Conservation (phyloP, 2,113 vertebrate genomes). For the Eupsittula cactorum region DNA sequence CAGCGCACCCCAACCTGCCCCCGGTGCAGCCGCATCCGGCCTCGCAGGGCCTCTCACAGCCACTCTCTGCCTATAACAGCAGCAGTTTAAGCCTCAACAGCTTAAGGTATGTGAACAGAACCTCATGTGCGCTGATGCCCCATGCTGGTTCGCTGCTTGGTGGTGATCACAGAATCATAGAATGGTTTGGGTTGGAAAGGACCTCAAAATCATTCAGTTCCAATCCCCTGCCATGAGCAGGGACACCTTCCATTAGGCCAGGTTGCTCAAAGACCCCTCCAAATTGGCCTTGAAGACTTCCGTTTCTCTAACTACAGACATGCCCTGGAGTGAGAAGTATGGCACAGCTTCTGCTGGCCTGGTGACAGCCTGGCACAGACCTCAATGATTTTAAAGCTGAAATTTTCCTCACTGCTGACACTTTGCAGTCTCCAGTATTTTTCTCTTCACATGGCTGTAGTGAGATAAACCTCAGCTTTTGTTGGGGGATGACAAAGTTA, state of each 20-base stretch:
- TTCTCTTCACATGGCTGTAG: neutral
- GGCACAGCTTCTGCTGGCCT: neutral
- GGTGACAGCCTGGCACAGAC: neutral
- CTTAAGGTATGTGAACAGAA: slow-evolving; percentile 80
- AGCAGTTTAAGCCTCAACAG: slow-evolving; percentile 91
- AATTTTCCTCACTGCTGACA: neutral
- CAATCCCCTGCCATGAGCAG: too few species aligned
- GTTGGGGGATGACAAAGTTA: neutral
- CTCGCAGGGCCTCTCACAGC: slow-evolving; percentile 80
- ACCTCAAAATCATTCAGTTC: neutral
- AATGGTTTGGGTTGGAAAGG: neutral
- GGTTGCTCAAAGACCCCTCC: neutral
- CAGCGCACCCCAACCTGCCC: slow-evolving; percentile 74
- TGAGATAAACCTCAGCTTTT: neutral
- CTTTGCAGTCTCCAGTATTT: neutral
- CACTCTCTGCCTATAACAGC: slow-evolving; percentile 87
- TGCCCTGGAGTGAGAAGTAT: neutral
- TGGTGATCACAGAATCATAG: neutral
- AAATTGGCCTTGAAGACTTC: neutral
- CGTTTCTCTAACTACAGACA: rapidly evolving
- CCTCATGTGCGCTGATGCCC: rapidly evolving
- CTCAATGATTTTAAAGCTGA: neutral
- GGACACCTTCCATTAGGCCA: neutral
- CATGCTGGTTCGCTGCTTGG: rapidly evolving
- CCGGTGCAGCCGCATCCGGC: slow-evolving; percentile 79